phyloP scores from a whole-genome alignment of 1,140 invertebrate species.

The Drosophila tsacasi region DNA sequence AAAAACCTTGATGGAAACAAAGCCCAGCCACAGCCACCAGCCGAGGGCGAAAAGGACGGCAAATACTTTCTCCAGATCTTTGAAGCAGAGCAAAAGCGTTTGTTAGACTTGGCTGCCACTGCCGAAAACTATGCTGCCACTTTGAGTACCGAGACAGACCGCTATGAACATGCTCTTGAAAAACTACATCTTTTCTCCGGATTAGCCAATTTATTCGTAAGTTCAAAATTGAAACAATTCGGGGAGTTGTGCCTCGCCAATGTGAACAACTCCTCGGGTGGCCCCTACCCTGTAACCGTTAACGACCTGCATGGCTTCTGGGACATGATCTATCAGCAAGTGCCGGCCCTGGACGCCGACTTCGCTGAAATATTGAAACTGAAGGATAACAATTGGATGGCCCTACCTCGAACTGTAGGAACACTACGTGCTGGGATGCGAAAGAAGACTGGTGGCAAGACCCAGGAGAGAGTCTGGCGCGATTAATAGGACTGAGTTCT shows the following conservation, averaged over 20 bases:
- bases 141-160: not conserved
- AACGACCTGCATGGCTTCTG: not conserved
- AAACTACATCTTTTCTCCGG: not conserved
- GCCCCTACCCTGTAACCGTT: fast-evolving
- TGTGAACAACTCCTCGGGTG: fast-evolving
- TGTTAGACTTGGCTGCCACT: not conserved
- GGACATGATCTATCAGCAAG: not conserved
- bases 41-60: not conserved
- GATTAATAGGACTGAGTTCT: no score
- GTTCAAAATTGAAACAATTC: not conserved
- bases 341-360: not conserved
- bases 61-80: not conserved
- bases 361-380: not conserved
- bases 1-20: no score
- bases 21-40: not conserved
- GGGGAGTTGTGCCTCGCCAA: not conserved
- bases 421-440: no score
- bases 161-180: not conserved
- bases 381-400: not conserved
- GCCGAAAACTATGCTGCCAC: not conserved
- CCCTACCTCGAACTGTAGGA: no score
- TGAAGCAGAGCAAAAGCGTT: not conserved
- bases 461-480: not conserved
- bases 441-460: no score
- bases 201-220: fast-evolving